phyloP scores from a whole-genome alignment of 1,140 invertebrate genomes.

The Mactra quadrangularis region DNA sequence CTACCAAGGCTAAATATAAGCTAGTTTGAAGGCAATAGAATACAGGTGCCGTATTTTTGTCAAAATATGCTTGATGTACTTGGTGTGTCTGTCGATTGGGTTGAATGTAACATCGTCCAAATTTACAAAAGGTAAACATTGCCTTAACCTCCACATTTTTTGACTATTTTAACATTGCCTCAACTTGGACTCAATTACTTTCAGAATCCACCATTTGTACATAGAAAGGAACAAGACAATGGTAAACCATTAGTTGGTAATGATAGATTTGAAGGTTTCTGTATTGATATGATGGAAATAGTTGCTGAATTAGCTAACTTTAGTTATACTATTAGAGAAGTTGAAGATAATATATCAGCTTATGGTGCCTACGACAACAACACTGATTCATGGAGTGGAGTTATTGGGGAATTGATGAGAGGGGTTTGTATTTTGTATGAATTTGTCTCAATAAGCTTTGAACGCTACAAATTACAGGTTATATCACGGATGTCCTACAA shows the following conservation, averaged over 20 bases:
- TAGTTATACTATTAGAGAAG: constrained; percentile 94
- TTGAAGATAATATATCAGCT: constrained; percentile 93
- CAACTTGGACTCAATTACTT: no score
- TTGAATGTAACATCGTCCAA: no score
- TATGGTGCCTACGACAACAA: constrained; percentile 88
- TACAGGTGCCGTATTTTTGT: no score
- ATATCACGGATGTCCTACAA: not conserved
- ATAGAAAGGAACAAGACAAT: constrained; percentile 41
- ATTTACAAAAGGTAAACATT: no score
- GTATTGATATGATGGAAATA: constrained; percentile 76
- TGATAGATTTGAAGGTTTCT: constrained; percentile 88
- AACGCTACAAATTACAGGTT: not conserved
- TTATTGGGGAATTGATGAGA: constrained; percentile 97
- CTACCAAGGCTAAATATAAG: no score
- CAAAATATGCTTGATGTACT: no score
- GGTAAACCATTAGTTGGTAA: constrained; percentile 59
- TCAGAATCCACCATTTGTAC: constrained; percentile 75
- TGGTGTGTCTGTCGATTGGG: no score
- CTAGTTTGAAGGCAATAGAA: no score
- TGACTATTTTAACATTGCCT: no score
- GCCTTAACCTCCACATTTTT: no score
- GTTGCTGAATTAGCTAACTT: constrained; percentile 85
- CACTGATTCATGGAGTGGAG: constrained; percentile 96
- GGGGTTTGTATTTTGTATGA: constrained; percentile 88
- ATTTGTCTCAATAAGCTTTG: not conserved